Percentiles rank a stretch among this genome's conserved stretches.
These are phyloP conservation scores for Megalopta genalis DNA, from an alignment of 1,140 invertebrate species.

Conservation along the genomic window DNA sequence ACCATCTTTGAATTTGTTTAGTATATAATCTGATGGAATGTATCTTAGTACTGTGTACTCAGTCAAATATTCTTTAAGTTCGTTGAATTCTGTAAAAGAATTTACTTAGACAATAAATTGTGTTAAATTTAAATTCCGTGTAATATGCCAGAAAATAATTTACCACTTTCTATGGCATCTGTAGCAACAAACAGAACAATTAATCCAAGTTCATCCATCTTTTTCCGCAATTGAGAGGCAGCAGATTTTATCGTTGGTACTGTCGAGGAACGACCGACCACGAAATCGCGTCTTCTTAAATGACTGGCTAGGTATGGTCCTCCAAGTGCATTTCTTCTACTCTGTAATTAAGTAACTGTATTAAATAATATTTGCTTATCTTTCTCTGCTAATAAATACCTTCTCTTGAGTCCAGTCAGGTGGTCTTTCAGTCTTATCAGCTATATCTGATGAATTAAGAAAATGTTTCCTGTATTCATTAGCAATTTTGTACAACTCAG, in stretches of 20 bases:
- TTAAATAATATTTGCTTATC: background rate
- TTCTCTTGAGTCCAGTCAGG: slow-evolving; percentile 84
- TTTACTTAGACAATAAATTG: background rate
- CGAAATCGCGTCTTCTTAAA: slow-evolving; percentile 92
- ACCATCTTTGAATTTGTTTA: slow-evolving; percentile 87
- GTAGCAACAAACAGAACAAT: slow-evolving; percentile 90
- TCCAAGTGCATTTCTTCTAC: slow-evolving; percentile 81
- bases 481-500: slow-evolving; percentile 85
- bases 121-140: background rate
- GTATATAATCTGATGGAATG: slow-evolving; percentile 74
- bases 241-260: slow-evolving; percentile 87
- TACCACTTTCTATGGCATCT: slow-evolving; percentile 83
- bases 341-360: slow-evolving; percentile 65
- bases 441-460: slow-evolving; percentile 85
- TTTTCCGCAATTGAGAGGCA: slow-evolving; percentile 85
- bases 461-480: slow-evolving; percentile 85
- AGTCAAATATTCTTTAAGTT: slow-evolving; percentile 77
- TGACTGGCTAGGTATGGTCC: slow-evolving; percentile 91
- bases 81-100: slow-evolving; percentile 79
- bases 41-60: slow-evolving; percentile 80
- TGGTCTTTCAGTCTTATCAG: slow-evolving; percentile 82
- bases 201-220: slow-evolving; percentile 83
- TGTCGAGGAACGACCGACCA: slow-evolving; percentile 83
- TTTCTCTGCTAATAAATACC: slow-evolving; percentile 70
- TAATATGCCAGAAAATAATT: slow-evolving; percentile 7